Base-by-base conservation (phyloP, 2,113 vertebrate species). In the Saccopteryx bilineata region DNA sequence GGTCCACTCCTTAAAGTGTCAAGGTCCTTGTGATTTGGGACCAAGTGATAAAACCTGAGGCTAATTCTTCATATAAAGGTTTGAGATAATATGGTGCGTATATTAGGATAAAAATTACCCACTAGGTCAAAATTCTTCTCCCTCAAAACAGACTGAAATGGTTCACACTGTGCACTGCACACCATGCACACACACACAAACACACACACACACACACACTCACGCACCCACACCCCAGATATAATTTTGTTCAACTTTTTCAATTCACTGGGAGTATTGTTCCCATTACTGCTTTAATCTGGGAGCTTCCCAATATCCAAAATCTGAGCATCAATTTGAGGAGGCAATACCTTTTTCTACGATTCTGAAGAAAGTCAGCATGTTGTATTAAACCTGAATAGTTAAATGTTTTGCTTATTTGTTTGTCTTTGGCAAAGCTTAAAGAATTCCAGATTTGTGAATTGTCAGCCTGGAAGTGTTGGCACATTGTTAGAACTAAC, bases 371-470 rank as follows among this genome's bases (percentile, higher is more conserved):
- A 96, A 91, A 94, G 79, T 80, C 75, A 87, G 68, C n/a, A 6
- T 31, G 31, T 18, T 80, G 10, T 87, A 85, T 79, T 97, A 94
- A 87, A 96, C 66, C 48, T 95, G 81, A 94, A 97, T 72, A 63
- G 96, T 95, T 93, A 83, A 80, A 96, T 39, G 39, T 39, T 39
- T 39, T 39, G 39, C 39, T 24, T 96, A 84, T 97, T 93, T 84
- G 12, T 96, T 60, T 97, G 90, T 94, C 92, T 90, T 79, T 65
- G 46, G 81, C 92, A 89, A 65, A 81, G 81, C n/a, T 95, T 54
- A 0, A 39, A 97, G 97, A 91, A 94, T 94, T 97, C 92, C 86
- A 96, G 75, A 93, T 98, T 88, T 95, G 95, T 87, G 66, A 87
- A 54, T 85, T 93, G 19, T 93, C 95, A 72, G 50, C 6, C 9